Percentiles rank a stretch among this genome's conserved stretches.
Conservation (phyloP, 2,113 vertebrate species). For the Irena cyanogastra region DNA sequence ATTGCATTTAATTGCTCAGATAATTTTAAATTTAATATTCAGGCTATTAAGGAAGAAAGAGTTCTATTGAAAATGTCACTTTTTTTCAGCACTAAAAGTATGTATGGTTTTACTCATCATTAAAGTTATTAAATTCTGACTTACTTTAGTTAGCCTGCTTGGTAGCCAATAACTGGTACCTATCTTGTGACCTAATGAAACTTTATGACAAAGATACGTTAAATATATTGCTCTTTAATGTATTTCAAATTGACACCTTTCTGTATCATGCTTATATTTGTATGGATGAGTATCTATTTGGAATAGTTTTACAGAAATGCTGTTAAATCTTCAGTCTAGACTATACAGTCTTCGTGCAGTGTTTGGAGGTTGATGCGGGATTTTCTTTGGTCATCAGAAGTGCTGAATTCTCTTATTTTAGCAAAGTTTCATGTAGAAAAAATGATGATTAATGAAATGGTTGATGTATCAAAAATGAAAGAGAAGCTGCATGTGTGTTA, state of each 20-base stretch:
- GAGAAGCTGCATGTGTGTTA: not conserved
- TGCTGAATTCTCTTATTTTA: not conserved
- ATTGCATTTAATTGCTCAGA: not conserved
- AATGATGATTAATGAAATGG: not conserved
- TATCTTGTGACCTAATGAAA: not conserved
- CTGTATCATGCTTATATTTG: not conserved
- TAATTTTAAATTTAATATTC: not conserved
- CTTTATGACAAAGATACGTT: not conserved
- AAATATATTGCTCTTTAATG: not conserved
- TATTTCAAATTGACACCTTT: not conserved
- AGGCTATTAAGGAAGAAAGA: not conserved
- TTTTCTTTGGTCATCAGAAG: not conserved
- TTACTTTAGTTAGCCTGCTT: not conserved
- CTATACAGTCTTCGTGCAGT: not conserved
- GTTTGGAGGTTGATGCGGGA: not conserved
- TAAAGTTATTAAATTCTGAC: not conserved
- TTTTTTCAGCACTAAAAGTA: not conserved
- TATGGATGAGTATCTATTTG: not conserved
- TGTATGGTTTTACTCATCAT: not conserved
- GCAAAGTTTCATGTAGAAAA: not conserved
- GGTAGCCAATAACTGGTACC: not conserved
- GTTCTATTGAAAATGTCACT: not conserved
- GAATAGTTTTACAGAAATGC: not conserved
- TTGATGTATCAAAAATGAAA: not conserved
- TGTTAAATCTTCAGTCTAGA: not conserved